Evolutionary conservation across 2,888 invertebrate genomes (phyloP), one percentile per base, ranked within the genome.

Genomic region (Diachrysia chrysitis): DNA sequence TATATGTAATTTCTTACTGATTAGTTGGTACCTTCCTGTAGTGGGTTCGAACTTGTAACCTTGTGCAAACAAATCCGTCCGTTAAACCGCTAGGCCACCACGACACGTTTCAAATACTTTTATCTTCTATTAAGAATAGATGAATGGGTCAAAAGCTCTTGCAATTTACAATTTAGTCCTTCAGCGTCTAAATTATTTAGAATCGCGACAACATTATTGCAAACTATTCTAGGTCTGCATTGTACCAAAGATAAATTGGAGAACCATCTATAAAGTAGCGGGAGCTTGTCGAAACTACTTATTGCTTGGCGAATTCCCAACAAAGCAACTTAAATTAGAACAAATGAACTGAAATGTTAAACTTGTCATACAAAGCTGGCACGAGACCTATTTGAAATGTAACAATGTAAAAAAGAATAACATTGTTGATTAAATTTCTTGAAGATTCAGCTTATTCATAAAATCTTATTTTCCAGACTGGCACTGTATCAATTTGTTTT

Each of bases 261-360:
- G 68, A 60, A 73, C 46, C 66, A 76, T 80, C 73, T 61, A 78
- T 78, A 69, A 84, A 83, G 75, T 81, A 71, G 71, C 61, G 61
- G 69, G 63, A 66, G 67, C 78, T 71, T 80, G 82, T 82, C 76
- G 73, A 81, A 82, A 81, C 80, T 76, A 74, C 78, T 82, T 82
- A 81, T 81, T 85, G 73, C 67, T 86, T 87, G 86, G 87, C 86
- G 35, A 42, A 10, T 68, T 54, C 70, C 83, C 85, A 81, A 78
- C 73, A 66, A 70, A 65, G 60, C 70, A 78, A 78, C 81, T 81
- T 81, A 73, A 83, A 82, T 83, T 83, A 80, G 73, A 76, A 73
- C 76, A 79, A 82, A 83, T 83, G 75, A 79, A 83, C 83, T 75
- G 68, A 73, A 66, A 76, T 64, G 51, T 74, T 57, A 59, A 51